These are phyloP conservation scores for Taeniopygia guttata DNA, from an alignment of 2,797 vertebrate species.

Conservation along the genomic window DNA sequence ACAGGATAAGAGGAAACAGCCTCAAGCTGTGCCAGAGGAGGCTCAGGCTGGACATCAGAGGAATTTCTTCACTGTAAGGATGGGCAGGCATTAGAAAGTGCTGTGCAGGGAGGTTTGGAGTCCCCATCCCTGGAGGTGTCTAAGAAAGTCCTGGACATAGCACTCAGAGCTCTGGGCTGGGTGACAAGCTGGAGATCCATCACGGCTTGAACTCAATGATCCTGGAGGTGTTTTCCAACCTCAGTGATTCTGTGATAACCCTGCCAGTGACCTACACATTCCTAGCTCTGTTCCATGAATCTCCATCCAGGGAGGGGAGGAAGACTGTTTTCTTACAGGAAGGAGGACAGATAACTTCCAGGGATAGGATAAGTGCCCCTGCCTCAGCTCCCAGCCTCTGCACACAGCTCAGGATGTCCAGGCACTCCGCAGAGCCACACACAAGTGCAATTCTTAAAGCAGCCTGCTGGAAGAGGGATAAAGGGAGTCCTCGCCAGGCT, in stretches of 20 bases:
- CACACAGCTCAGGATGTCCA: neutral
- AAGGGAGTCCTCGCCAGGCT: neutral
- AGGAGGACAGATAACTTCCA: neutral
- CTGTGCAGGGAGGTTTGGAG: neutral
- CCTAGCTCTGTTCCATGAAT: neutral
- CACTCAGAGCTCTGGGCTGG: neutral
- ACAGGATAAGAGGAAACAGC: accelerated
- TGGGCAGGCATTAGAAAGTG: neutral
- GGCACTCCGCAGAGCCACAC: accelerated
- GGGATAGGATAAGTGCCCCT: neutral
- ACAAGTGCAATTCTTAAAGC: neutral
- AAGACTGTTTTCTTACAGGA: neutral
- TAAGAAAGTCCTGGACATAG: accelerated
- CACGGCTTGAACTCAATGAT: neutral
- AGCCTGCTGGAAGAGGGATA: neutral
- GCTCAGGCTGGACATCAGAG: neutral
- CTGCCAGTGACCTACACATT: neutral
- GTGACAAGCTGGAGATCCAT: neutral
- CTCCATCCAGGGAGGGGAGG: neutral
- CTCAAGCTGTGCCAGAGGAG: neutral
- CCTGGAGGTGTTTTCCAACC: neutral
- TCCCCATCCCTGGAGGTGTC: neutral
- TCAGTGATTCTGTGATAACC: neutral
- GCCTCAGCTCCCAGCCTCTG: neutral
- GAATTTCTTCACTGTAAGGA: neutral